Evolutionary conservation across 2,113 vertebrate species (phyloP).

Genomic region (Scolopax mira): DNA sequence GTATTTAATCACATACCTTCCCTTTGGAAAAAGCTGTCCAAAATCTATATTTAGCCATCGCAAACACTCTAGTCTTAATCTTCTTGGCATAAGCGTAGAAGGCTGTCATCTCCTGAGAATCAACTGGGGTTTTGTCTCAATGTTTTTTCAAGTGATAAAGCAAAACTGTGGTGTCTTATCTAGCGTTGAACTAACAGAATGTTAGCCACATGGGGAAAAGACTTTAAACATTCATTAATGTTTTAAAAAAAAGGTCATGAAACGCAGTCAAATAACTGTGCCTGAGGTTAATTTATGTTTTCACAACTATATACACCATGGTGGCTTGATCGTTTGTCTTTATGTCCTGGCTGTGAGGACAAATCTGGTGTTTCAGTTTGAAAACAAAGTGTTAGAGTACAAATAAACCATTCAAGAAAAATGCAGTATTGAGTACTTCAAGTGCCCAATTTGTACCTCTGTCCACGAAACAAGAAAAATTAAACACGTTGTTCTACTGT

Average conservation of each 20-base stretch:
- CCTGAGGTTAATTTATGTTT: conserved; percentile 50
- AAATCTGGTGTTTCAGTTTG: not conserved
- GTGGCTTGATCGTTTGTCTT: conserved; percentile 13
- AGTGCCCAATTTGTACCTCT: not conserved
- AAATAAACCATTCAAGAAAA: not conserved
- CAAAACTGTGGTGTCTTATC: conserved; percentile 49
- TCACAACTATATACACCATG: not conserved
- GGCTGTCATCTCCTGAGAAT: conserved; percentile 63
- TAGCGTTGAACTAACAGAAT: conserved; percentile 28
- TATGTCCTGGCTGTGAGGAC: not conserved
- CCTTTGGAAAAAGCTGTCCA: conserved; percentile 7
- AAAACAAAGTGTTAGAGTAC: not conserved
- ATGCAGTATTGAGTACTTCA: not conserved
- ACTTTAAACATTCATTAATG: conserved; percentile 47
- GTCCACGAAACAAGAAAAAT: not conserved
- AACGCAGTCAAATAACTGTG: conserved; percentile 42
- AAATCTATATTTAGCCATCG: conserved; percentile 46
- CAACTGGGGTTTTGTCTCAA: conserved; percentile 49
- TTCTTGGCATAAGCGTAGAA: conserved; percentile 57
- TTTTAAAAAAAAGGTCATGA: conserved; percentile 6
- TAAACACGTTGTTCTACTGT: accelerated
- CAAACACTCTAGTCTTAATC: conserved; percentile 43
- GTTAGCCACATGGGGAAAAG: conserved; percentile 41
- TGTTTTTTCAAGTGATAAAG: conserved; percentile 73
- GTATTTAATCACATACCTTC: not conserved